Conservation (phyloP, 2,797 vertebrate species). For the Echiichthys vipera region DNA sequence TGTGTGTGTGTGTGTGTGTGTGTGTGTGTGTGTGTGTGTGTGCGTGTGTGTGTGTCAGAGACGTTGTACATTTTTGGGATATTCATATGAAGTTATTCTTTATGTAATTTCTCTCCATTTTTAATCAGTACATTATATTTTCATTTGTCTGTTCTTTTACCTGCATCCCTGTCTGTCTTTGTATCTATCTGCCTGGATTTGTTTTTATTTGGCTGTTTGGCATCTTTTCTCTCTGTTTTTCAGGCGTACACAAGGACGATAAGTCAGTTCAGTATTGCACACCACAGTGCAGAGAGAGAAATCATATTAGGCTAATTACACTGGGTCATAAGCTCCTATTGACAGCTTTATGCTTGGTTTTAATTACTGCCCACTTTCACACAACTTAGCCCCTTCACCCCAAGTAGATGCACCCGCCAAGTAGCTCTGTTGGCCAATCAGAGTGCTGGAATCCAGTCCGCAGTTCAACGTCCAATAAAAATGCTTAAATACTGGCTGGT, state of each 20-base stretch:
- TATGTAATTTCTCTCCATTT: not conserved
- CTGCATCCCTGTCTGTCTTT: conserved; percentile 2
- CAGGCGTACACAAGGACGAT: conserved; percentile 78
- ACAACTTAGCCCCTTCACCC: conserved; percentile 85
- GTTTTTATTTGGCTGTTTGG: conserved; percentile 58
- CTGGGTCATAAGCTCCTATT: conserved; percentile 85
- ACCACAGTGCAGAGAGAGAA: conserved; percentile 76
- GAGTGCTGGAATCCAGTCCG: conserved; percentile 51
- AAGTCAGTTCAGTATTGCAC: conserved; percentile 74
- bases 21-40: conserved; percentile 17
- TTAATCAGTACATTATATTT: conserved; percentile 20
- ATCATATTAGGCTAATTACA: conserved; percentile 87
- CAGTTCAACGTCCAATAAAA: conserved; percentile 74
- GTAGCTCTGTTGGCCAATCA: conserved; percentile 71
- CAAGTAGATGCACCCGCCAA: conserved; percentile 80
- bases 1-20: conserved; percentile 25
- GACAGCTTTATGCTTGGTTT: conserved; percentile 87
- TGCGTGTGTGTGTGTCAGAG: conserved; percentile 1
- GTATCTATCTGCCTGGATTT: conserved; percentile 14
- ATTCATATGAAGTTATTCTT: conserved; percentile 36
- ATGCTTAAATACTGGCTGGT: conserved; percentile 63
- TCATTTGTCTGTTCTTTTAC: conserved; percentile 13
- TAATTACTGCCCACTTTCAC: conserved; percentile 88
- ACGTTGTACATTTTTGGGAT: conserved; percentile 4
- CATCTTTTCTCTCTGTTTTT: conserved; percentile 55